Percentiles rank a stretch among this genome's conserved stretches.
Conservation (phyloP, 2,888 invertebrate genomes). For the Eulithis testata region DNA sequence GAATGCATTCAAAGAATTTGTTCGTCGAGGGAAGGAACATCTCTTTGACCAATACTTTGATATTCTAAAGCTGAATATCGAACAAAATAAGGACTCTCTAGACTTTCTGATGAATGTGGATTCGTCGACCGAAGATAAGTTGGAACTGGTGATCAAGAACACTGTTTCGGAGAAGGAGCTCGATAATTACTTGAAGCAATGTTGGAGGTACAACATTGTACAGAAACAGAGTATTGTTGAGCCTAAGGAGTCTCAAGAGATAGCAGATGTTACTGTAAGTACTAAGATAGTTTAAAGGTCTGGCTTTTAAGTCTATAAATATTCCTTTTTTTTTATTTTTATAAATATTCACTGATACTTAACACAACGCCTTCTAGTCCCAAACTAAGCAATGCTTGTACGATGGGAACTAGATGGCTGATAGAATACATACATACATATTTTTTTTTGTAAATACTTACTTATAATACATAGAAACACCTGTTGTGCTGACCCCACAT, state of each 20-base stretch:
- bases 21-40: slow-evolving; percentile 69
- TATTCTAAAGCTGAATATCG: slow-evolving; percentile 48
- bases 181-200: slow-evolving; percentile 71
- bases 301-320: too few relatives aligned
- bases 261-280: slow-evolving; percentile 56
- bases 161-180: slow-evolving; percentile 69
- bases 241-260: slow-evolving; percentile 43
- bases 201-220: slow-evolving; percentile 73
- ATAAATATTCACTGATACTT: too few relatives aligned
- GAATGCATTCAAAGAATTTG: slow-evolving; percentile 72
- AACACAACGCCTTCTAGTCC: too few relatives aligned
- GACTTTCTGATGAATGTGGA: slow-evolving; percentile 66
- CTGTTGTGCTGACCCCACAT: too few relatives aligned
- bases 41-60: slow-evolving; percentile 67
- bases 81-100: slow-evolving; percentile 54
- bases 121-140: slow-evolving; percentile 74
- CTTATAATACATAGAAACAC: too few relatives aligned
- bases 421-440: too few relatives aligned
- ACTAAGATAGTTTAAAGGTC: too few relatives aligned
- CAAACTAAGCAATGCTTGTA: too few relatives aligned
- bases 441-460: too few relatives aligned
- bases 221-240: slow-evolving; percentile 53
- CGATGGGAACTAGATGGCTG: too few relatives aligned
- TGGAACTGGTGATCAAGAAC: slow-evolving; percentile 65
- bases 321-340: too few relatives aligned